Conservation (phyloP, 2,888 invertebrate species). For the Bhutanitis thaidina region DNA sequence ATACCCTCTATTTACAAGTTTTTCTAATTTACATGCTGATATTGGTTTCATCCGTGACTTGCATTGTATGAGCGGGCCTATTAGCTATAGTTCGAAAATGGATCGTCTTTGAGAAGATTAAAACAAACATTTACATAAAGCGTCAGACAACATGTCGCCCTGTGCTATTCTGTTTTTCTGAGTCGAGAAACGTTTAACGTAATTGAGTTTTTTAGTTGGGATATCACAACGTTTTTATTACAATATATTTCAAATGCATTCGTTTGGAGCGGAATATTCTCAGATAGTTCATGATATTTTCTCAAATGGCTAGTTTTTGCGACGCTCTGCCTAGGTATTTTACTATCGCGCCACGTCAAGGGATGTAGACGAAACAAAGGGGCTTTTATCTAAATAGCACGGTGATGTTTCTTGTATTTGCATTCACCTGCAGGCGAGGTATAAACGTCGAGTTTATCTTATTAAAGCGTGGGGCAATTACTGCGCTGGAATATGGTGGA, state of each 20-base stretch:
- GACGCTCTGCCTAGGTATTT: slow-evolving; percentile 20
- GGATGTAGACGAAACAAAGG: slow-evolving; percentile 43
- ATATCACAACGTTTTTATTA: slow-evolving; percentile 6
- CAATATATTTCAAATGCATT: slow-evolving; percentile 10
- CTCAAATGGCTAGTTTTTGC: slow-evolving; percentile 22
- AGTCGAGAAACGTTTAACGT: slow-evolving; percentile 16
- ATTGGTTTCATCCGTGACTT: slow-evolving; percentile 64
- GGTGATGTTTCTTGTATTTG: slow-evolving; percentile 40
- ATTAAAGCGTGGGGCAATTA: slow-evolving; percentile 52
- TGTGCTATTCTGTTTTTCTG: slow-evolving; percentile 32
- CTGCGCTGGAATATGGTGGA: slow-evolving; percentile 45
- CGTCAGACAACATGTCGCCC: slow-evolving; percentile 58
- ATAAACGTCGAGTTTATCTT: slow-evolving; percentile 38
- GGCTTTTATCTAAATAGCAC: slow-evolving; percentile 36
- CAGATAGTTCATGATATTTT: not conserved
- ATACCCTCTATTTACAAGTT: slow-evolving; percentile 56
- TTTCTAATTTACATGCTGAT: slow-evolving; percentile 60
- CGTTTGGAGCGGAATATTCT: slow-evolving; percentile 2
- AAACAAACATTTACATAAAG: slow-evolving; percentile 56
- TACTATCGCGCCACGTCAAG: slow-evolving; percentile 25
- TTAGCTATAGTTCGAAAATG: slow-evolving; percentile 35
- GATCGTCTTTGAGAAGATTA: slow-evolving; percentile 49
- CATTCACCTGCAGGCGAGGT: slow-evolving; percentile 53
- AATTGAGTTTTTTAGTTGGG: slow-evolving; percentile 11
- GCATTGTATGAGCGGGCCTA: slow-evolving; percentile 51